These are phyloP conservation scores for Callospermophilus lateralis DNA, from an alignment of 2,113 vertebrate species.

Conservation along the genomic window DNA sequence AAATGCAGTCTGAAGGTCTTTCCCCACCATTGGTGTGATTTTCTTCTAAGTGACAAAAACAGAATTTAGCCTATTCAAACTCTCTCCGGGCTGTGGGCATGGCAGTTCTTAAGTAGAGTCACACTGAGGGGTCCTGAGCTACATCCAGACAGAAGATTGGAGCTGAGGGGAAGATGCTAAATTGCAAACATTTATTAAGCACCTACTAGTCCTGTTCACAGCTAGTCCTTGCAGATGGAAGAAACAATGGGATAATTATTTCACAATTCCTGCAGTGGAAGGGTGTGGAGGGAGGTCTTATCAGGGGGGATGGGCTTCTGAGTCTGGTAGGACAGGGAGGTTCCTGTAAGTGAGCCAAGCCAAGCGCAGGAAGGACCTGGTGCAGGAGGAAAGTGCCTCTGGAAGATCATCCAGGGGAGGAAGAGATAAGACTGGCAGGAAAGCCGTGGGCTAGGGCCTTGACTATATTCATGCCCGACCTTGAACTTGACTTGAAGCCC, in stretches of 20 bases:
- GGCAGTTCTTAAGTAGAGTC: neutral
- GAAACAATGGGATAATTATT: neutral
- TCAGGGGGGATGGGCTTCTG: neutral
- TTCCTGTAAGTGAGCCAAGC: neutral
- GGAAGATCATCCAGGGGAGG: neutral
- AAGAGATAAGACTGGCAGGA: neutral
- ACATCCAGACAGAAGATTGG: no score
- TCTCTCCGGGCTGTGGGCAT: neutral
- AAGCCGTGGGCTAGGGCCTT: no score
- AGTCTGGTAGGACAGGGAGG: neutral
- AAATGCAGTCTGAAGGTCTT: neutral
- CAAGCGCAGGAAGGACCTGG: neutral
- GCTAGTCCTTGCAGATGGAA: neutral
- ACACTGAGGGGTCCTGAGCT: neutral
- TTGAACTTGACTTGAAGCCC: constrained; percentile 17
- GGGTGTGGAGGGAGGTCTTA: accelerated
- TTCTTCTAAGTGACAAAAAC: neutral
- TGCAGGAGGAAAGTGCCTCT: neutral
- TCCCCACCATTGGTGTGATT: accelerated
- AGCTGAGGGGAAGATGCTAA: no score
- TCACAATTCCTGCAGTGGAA: neutral
- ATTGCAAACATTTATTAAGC: neutral
- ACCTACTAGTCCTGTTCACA: accelerated
- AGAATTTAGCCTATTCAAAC: neutral
- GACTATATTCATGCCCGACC: neutral